Percentiles rank a stretch among this genome's conserved stretches.
Evolutionary conservation across 2,888 invertebrate species (phyloP).

Genomic region (Amphipyra tragopoginis): DNA sequence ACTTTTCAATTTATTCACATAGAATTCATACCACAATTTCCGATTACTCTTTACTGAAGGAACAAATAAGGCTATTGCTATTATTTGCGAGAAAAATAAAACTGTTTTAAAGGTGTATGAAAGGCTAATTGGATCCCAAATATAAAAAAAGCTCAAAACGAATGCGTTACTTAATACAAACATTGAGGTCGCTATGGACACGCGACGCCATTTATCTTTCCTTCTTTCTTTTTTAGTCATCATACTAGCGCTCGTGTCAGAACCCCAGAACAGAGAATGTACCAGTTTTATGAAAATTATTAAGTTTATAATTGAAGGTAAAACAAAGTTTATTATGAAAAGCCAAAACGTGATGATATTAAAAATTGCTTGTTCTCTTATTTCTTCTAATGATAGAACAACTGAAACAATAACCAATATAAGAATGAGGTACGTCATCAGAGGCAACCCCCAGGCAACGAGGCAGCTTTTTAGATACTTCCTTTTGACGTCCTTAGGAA

Average conservation of each 20-base stretch:
- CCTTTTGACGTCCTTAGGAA: conserved; percentile 4
- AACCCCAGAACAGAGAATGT: conserved; percentile 10
- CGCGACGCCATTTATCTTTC: conserved; percentile 12
- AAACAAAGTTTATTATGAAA: neutral
- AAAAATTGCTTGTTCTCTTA: neutral
- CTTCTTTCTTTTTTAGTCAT: neutral
- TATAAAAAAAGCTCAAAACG: conserved; percentile 2
- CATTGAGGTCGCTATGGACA: conserved; percentile 8
- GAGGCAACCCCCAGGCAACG: conserved; percentile 29
- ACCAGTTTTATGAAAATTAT: conserved; percentile 13
- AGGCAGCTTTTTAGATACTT: conserved; percentile 21
- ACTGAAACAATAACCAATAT: neutral
- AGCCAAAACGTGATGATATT: neutral
- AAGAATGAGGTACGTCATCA: neutral
- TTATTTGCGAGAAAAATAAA: conserved; percentile 3
- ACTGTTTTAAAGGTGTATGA: neutral
- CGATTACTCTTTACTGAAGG: conserved; percentile 32
- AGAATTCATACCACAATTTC: conserved; percentile 21
- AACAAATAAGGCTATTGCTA: conserved; percentile 16
- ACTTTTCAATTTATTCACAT: conserved; percentile 11
- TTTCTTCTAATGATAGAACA: neutral
- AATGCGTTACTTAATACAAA: conserved; percentile 28
- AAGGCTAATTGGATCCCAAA: neutral
- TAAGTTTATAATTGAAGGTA: conserved; percentile 24
- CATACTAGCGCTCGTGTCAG: neutral